phyloP scores from a whole-genome alignment of 2,797 vertebrate genomes.

The Diceros bicornis region DNA sequence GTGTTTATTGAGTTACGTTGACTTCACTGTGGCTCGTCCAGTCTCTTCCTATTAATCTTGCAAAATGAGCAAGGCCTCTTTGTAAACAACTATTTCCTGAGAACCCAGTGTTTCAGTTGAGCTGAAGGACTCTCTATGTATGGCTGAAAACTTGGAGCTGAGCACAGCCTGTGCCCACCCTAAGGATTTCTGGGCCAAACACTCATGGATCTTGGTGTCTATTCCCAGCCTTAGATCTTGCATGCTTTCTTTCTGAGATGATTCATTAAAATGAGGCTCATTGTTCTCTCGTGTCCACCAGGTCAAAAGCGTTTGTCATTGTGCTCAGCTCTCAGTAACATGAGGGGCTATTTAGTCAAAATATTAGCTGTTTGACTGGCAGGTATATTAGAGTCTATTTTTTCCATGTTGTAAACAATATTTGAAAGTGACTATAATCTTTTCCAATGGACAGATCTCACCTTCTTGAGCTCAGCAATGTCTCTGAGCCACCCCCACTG shows the following conservation, averaged over 20 bases:
- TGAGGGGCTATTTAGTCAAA: constrained; percentile 10
- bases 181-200: background rate
- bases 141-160: background rate
- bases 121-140: constrained; percentile 17
- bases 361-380: background rate
- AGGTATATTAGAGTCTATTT: background rate
- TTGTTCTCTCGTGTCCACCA: background rate
- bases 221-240: background rate
- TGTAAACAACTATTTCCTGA: constrained; percentile 47
- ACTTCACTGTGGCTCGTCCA: background rate
- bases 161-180: constrained; percentile 35
- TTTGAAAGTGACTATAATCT: constrained; percentile 27
- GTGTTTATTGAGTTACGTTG: background rate
- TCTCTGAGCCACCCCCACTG: background rate
- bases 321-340: background rate
- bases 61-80: constrained; percentile 13
- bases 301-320: constrained; percentile 58
- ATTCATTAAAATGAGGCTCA: constrained; percentile 25
- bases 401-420: background rate
- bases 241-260: background rate
- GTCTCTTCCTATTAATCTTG: background rate
- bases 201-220: constrained; percentile 1
- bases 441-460: constrained; percentile 12
- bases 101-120: background rate
- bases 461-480: background rate